Conservation (phyloP, 2,113 vertebrate species). For the Bolborhynchus lineola region DNA sequence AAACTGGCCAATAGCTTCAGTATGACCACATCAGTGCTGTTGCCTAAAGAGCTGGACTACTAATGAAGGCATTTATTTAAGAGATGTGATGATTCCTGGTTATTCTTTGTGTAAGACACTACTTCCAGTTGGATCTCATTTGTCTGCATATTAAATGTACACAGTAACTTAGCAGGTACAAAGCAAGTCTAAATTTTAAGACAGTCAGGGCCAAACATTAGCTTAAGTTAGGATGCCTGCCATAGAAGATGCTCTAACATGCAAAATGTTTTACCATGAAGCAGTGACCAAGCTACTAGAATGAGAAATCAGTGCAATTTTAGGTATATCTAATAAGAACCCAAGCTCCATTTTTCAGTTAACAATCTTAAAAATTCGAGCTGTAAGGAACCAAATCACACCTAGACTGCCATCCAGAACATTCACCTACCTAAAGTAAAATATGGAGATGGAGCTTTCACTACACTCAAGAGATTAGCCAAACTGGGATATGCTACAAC, state of each 20-base stretch:
- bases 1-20: neutral
- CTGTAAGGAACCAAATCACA: neutral
- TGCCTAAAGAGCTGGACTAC: neutral
- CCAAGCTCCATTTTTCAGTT: neutral
- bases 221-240: neutral
- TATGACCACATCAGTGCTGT: neutral
- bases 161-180: neutral
- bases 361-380: neutral
- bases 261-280: neutral
- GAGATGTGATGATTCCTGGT: neutral
- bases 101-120: neutral
- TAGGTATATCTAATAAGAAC: neutral
- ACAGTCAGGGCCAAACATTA: neutral
- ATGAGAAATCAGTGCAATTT: neutral
- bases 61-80: neutral
- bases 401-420: neutral
- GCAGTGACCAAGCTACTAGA: neutral
- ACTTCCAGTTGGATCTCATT: neutral
- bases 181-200: neutral
- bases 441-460: neutral
- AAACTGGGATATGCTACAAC: constrained; percentile 16
- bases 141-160: neutral
- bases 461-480: constrained; percentile 11
- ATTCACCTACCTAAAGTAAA: neutral
- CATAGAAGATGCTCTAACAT: neutral